Evolutionary conservation across 2,113 vertebrate genomes (phyloP).

Genomic region (Pelvicachromis taeniatus): DNA sequence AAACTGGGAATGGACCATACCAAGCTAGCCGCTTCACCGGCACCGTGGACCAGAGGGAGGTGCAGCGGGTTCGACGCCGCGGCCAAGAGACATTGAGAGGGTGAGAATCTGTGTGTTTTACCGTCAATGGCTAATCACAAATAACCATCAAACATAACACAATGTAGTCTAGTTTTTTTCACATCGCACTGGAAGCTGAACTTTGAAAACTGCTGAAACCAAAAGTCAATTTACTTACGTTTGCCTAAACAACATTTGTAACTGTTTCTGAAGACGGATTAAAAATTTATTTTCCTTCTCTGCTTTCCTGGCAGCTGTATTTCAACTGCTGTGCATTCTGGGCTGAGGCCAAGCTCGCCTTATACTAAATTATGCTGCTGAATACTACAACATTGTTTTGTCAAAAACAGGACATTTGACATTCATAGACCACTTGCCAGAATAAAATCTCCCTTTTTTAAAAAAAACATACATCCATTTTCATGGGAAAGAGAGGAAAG

Average conservation of each 20-base stretch:
- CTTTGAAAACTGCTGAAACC: neutral
- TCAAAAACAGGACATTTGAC: constrained; percentile 58
- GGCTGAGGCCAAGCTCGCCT: constrained; percentile 41
- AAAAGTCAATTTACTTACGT: neutral
- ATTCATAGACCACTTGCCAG: constrained; percentile 21
- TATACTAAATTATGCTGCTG: constrained; percentile 52
- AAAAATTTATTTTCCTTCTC: constrained; percentile 13
- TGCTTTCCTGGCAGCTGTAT: constrained; percentile 42
- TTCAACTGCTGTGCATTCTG: constrained; percentile 50
- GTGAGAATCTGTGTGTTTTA: constrained; percentile 54
- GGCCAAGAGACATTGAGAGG: constrained; percentile 85
- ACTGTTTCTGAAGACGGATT: constrained; percentile 26
- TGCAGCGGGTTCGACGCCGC: constrained; percentile 78
- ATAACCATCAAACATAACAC: neutral
- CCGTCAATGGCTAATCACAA: neutral
- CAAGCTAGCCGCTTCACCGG: constrained; percentile 76
- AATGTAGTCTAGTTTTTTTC: neutral
- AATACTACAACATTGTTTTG: constrained; percentile 66
- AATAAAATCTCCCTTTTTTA: constrained; percentile 12
- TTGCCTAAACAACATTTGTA: neutral
- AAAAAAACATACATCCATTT: constrained; percentile 30
- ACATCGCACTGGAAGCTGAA: neutral
- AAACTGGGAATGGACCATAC: constrained; percentile 70
- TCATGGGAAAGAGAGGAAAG: constrained; percentile 43
- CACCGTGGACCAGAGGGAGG: constrained; percentile 73